phyloP scores from a whole-genome alignment of 1,140 invertebrate genomes.

The Kradibia gibbosae region DNA sequence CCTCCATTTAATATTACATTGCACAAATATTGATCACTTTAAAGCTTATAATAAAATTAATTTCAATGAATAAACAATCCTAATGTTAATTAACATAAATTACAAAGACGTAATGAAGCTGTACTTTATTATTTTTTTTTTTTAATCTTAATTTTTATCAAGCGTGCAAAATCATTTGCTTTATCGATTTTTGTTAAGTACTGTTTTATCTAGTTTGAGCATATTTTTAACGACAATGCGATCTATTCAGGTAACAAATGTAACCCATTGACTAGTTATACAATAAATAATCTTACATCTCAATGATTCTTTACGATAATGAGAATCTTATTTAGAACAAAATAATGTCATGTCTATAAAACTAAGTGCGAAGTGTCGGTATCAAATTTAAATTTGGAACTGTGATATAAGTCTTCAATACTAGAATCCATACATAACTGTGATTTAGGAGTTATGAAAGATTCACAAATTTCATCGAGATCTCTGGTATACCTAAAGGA shows the following conservation, averaged over 20 bases:
- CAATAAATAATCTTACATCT: slow-evolving; percentile 42
- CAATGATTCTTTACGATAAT: slow-evolving; percentile 10
- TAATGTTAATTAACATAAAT: background rate
- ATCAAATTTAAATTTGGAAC: slow-evolving; percentile 64
- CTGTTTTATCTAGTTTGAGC: background rate
- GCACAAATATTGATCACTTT: slow-evolving; percentile 35
- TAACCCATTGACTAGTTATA: slow-evolving; percentile 42
- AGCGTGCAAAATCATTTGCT: slow-evolving; percentile 22
- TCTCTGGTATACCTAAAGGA: slow-evolving; percentile 70
- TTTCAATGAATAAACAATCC: background rate
- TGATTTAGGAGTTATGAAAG: slow-evolving; percentile 74
- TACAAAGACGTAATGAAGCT: no score
- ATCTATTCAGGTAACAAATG: slow-evolving; percentile 22
- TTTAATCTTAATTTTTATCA: background rate
- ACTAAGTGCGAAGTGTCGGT: slow-evolving; percentile 64
- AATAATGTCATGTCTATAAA: slow-evolving; percentile 56
- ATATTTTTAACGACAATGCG: background rate
- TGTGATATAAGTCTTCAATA: slow-evolving; percentile 67
- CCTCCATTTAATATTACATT: slow-evolving; percentile 17
- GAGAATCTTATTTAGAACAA: slow-evolving; percentile 7
- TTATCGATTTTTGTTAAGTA: slow-evolving; percentile 19
- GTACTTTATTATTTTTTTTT: no score
- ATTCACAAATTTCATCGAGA: slow-evolving; percentile 73
- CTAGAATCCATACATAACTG: slow-evolving; percentile 70
- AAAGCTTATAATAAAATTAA: slow-evolving; percentile 32